Conservation (phyloP, 2,797 vertebrate genomes). For the Borostomias antarcticus region DNA sequence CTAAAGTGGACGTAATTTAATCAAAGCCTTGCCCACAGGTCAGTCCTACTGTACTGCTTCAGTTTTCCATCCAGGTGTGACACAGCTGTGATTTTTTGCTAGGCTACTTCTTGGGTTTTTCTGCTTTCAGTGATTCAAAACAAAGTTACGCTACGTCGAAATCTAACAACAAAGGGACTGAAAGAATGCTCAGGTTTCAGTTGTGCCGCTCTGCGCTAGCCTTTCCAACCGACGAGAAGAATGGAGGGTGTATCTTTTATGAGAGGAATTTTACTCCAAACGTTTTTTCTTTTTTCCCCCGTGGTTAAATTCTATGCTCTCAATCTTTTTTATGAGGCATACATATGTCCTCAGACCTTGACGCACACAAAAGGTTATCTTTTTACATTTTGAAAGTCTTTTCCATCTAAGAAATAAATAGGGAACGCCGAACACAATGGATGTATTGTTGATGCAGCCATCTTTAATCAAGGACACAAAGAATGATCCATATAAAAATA, state of each 20-base stretch:
- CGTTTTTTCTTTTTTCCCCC: constrained; percentile 18
- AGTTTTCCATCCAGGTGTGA: too few species aligned
- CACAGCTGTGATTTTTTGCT: too few species aligned
- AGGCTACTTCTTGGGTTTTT: too few species aligned
- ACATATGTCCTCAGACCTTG: not conserved
- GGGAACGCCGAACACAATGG: not conserved
- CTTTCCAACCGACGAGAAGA: not conserved
- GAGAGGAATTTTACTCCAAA: constrained; percentile 12
- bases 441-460: not conserved
- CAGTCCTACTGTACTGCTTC: too few species aligned
- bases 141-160: too few species aligned
- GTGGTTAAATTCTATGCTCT: not conserved
- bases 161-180: too few species aligned
- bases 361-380: constrained; percentile 15
- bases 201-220: not conserved
- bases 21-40: too few species aligned
- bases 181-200: too few species aligned
- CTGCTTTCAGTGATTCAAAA: too few species aligned
- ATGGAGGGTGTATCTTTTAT: not conserved
- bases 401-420: constrained; percentile 4
- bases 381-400: constrained; percentile 7
- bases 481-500: too few species aligned
- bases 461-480: not conserved
- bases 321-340: constrained; percentile 5
- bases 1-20: too few species aligned